These are phyloP conservation scores for Boulengeromyrus knoepffleri DNA, from an alignment of 2,113 vertebrate species.

Conservation along the genomic window DNA sequence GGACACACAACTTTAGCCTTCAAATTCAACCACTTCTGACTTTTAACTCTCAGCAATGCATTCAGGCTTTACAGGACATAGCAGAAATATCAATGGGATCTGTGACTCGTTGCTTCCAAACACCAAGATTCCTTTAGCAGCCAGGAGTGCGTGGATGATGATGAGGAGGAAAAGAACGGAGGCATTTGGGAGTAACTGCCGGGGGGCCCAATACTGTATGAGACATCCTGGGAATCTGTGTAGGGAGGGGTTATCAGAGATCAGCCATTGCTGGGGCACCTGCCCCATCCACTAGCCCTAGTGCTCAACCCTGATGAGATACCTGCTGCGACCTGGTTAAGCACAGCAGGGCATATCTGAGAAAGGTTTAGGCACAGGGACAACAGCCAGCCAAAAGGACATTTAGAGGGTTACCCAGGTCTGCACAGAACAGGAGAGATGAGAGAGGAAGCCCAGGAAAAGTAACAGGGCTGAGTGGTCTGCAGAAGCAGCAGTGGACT, in stretches of 20 bases:
- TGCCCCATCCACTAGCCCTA: background rate
- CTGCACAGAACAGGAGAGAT: background rate
- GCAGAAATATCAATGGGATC: background rate
- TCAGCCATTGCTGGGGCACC: background rate
- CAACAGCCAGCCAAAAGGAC: background rate
- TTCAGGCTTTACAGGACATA: background rate
- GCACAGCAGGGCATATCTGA: background rate
- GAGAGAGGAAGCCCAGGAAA: background rate
- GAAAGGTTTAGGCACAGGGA: background rate
- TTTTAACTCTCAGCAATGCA: background rate
- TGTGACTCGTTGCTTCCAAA: background rate
- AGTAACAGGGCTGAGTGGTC: background rate
- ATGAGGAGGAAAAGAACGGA: background rate
- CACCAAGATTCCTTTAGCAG: background rate
- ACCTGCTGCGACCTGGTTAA: background rate
- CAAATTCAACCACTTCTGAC: background rate
- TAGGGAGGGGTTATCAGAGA: background rate
- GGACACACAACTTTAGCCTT: background rate
- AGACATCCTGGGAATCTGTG: background rate
- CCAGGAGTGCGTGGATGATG: background rate
- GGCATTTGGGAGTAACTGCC: background rate
- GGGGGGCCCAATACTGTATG: background rate
- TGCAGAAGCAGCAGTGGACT: background rate
- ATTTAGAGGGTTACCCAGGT: background rate
- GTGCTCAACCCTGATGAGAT: background rate